These are phyloP conservation scores for Pogonophryne albipinna DNA, from an alignment of 2,797 vertebrate species.

Conservation along the genomic window DNA sequence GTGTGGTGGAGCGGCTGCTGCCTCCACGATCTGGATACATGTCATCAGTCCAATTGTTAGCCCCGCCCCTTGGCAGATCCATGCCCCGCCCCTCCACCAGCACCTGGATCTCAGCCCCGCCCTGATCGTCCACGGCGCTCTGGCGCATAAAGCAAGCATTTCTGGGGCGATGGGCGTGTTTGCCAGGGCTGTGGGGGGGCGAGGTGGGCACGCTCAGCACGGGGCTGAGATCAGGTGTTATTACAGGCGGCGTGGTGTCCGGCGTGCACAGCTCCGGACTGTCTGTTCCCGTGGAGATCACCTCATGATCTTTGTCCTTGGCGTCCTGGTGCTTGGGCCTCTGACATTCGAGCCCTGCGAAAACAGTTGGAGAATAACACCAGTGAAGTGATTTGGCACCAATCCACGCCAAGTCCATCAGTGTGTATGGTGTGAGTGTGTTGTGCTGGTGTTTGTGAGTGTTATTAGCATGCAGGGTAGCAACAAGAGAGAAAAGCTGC, in stretches of 20 bases:
- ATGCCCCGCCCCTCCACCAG: slow-evolving; percentile 90
- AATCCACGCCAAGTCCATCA: slow-evolving; percentile 28
- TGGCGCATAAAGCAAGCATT: slow-evolving; percentile 94
- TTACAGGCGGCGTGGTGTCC: slow-evolving; percentile 93
- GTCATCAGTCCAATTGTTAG: slow-evolving; percentile 92
- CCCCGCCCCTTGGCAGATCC: slow-evolving; percentile 77
- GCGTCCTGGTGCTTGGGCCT: slow-evolving; percentile 91
- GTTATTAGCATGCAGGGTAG: slow-evolving; percentile 41
- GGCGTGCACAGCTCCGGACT: slow-evolving; percentile 88
- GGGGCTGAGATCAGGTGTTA: slow-evolving; percentile 94
- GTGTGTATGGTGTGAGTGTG: slow-evolving; percentile 31
- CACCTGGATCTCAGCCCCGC: slow-evolving; percentile 95
- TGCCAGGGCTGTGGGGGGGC: slow-evolving; percentile 85
- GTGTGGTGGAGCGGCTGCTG: slow-evolving; percentile 85
- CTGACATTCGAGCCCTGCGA: slow-evolving; percentile 93
- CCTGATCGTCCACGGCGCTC: slow-evolving; percentile 91
- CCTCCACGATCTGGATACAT: slow-evolving; percentile 84
- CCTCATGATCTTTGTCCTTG: slow-evolving; percentile 92
- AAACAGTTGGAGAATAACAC: slow-evolving; percentile 47
- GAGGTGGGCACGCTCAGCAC: slow-evolving; percentile 91
- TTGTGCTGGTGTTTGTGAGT: slow-evolving; percentile 15
- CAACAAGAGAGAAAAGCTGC: slow-evolving; percentile 35
- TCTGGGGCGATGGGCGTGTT: slow-evolving; percentile 84
- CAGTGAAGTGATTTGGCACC: slow-evolving; percentile 56
- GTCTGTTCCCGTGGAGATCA: slow-evolving; percentile 90